Conservation (phyloP, 2,113 vertebrate genomes). For the Ardeotis arabs region DNA sequence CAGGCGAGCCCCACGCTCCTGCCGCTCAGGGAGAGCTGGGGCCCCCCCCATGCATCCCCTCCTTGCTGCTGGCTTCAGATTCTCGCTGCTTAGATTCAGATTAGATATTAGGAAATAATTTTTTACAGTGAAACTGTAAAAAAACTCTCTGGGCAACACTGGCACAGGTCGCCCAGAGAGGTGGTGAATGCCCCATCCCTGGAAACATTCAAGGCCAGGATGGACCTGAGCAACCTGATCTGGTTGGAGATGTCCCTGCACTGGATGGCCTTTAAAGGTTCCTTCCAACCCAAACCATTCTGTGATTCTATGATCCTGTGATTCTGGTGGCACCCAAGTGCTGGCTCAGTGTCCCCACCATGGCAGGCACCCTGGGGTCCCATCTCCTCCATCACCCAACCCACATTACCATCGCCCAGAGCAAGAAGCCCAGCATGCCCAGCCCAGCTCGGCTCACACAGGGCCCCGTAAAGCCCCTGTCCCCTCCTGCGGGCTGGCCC, state of each 20-base stretch:
- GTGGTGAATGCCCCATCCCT: too few relatives aligned
- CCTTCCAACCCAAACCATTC: too few relatives aligned
- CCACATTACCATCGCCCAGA: rapidly evolving
- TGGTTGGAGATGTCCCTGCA: too few relatives aligned
- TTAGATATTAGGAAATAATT: too few relatives aligned
- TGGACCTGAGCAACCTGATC: too few relatives aligned
- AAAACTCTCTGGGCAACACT: too few relatives aligned
- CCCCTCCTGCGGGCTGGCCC: neutral
- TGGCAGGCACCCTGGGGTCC: rapidly evolving
- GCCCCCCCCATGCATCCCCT: neutral
- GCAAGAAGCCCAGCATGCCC: neutral
- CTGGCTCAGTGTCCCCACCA: neutral
- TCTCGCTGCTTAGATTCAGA: too few relatives aligned
- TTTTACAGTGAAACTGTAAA: too few relatives aligned
- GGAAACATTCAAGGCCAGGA: too few relatives aligned
- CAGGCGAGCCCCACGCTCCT: rapidly evolving
- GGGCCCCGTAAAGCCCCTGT: neutral
- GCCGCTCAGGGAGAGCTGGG: neutral
- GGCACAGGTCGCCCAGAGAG: too few relatives aligned
- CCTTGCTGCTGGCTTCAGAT: neutral
- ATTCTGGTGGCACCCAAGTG: neutral
- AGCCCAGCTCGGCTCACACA: neutral
- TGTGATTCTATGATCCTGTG: too few relatives aligned
- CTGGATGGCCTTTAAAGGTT: too few relatives aligned
- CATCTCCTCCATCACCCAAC: rapidly evolving